Base-by-base conservation (phyloP, 2,888 invertebrate species). In the Cosmia pyralina region DNA sequence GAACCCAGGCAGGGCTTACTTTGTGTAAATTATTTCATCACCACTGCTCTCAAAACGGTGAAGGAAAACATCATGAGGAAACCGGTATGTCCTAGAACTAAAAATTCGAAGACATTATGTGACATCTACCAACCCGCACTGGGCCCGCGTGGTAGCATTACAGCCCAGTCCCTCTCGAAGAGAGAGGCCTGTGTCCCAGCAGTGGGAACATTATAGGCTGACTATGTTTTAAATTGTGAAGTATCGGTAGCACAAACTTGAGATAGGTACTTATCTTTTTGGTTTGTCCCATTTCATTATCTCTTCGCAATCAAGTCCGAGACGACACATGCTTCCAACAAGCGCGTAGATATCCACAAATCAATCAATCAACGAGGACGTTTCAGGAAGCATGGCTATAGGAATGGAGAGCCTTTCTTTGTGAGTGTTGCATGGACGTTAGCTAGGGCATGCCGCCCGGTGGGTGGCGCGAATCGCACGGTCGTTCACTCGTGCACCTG, bases 391-490 rank as follows among this genome's bases (percentile, higher is more conserved):
- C 22, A 44, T 53, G 28, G 17, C 10, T 63, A 48, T 58, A 62
- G 52, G 73, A 64, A 60, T 65, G 66, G 44, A 38, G 48, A 48
- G n/a, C 19, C 52, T 64, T 68, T 55, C 70, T 79, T 81, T 81
- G 75, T 79, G 50, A 59, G 69, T 50, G 53, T 46, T 62, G 68
- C 50, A 71, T 80, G 79, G 71, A 82, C 74, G 82, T 79, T 85
- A 87, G 80, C 34, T 44, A 75, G 85, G 84, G 79, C 79, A 79
- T 88, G 79, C 92, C 93, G 92, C 91, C 92, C 91, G 93, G 88
- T 89, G 90, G 88, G 93, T 93, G 92, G 88, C 90, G 89, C 92
- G 88, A 93, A 93, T 94, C 90, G 91, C 83, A 86, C 90, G 93
- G 92, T 92, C 93, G 87, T 93, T 94, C 93, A 92, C 93, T 90